Percentiles rank a stretch among this genome's conserved stretches.
These are phyloP conservation scores for Ceratitis capitata DNA, from an alignment of 1,140 invertebrate genomes.

Conservation along the genomic window DNA sequence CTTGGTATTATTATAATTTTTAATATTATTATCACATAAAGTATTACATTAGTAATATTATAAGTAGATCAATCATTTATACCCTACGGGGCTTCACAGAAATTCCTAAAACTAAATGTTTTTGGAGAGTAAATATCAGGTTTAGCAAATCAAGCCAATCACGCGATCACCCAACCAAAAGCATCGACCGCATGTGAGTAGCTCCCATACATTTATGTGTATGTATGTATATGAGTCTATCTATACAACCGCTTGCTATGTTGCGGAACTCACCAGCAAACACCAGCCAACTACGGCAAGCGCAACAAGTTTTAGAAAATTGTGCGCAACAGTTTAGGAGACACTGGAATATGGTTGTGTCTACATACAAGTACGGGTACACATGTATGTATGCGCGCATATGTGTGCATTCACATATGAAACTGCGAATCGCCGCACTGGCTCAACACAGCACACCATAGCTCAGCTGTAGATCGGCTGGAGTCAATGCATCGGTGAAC, in stretches of 20 bases:
- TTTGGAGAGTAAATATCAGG: no score
- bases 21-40: no score
- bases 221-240: not conserved
- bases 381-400: no score
- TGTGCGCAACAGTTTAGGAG: not conserved
- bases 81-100: no score
- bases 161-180: not conserved
- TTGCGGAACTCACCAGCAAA: not conserved
- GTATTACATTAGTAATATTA: no score
- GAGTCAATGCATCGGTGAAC: conserved; percentile 28
- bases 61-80: no score
- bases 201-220: no score
- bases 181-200: not conserved
- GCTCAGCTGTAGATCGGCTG: not conserved
- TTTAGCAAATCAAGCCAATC: not conserved
- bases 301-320: not conserved
- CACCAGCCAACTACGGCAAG: not conserved
- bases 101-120: no score
- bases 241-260: not conserved
- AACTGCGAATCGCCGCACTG: not conserved
- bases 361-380: no score
- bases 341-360: not conserved
- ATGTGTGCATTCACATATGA: not conserved
- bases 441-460: no score
- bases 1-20: no score